These are phyloP conservation scores for Hippasteria phrygiana DNA, from an alignment of 53 echinoderm and acorn worm species.

Conservation along the genomic window DNA sequence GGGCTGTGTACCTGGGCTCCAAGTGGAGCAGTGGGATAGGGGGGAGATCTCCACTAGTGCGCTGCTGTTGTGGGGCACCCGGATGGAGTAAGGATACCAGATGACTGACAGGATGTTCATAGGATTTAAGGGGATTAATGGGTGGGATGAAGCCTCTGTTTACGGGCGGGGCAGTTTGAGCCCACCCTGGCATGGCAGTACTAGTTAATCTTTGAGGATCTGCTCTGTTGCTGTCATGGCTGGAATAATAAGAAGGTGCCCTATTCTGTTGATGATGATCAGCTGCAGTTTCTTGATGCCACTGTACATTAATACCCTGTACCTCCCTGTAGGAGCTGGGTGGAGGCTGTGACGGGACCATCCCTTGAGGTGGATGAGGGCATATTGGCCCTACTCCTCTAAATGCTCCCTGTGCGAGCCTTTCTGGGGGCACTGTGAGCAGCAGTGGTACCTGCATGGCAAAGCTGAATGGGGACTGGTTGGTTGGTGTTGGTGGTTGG, in stretches of 20 bases:
- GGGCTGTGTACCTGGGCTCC: constrained; percentile 24
- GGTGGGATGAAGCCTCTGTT: constrained; percentile 9
- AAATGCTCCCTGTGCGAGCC: constrained; percentile 36
- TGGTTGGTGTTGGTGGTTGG: constrained; percentile 20
- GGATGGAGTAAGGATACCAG: constrained; percentile 41
- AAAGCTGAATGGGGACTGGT: constrained; percentile 23
- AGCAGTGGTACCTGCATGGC: constrained; percentile 54
- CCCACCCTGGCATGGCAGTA: background rate
- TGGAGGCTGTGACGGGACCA: background rate
- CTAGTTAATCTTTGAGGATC: background rate
- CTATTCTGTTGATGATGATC: background rate
- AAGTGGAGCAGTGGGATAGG: constrained; percentile 53
- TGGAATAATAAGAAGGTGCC: background rate
- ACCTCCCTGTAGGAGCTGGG: background rate
- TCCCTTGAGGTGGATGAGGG: constrained; percentile 34
- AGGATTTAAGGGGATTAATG: background rate
- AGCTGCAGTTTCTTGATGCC: background rate
- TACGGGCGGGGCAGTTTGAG: background rate
- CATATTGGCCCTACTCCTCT: background rate
- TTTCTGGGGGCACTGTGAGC: constrained; percentile 47
- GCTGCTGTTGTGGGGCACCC: constrained; percentile 10
- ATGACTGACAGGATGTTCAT: constrained; percentile 22
- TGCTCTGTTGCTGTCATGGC: background rate
- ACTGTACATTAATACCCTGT: background rate
- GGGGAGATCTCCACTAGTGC: background rate